Evolutionary conservation across 2,888 invertebrate species (phyloP).

Genomic region (Crossocerus cetratus): DNA sequence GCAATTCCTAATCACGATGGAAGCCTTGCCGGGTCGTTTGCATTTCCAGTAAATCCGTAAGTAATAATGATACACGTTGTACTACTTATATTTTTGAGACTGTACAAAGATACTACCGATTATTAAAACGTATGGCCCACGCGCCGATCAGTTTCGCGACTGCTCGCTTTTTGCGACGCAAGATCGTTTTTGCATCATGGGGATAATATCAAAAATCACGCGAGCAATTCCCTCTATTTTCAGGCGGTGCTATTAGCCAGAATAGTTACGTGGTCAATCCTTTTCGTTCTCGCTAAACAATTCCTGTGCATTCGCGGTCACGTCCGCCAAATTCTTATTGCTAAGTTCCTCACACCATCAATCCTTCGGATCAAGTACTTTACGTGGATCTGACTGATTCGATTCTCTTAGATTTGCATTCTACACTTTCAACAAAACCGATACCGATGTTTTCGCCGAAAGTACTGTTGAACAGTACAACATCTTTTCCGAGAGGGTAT

Average conservation of each 20-base stretch:
- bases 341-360: no score
- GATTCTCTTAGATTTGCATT: neutral
- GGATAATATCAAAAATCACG: no score
- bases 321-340: conserved; percentile 13
- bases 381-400: no score
- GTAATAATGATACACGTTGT: conserved; percentile 25
- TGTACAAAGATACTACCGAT: conserved; percentile 28
- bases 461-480: no score
- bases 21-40: conserved; percentile 42
- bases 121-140: conserved; percentile 14
- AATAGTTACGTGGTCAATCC: conserved; percentile 21
- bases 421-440: neutral
- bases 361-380: no score
- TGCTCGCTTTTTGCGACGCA: neutral
- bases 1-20: conserved; percentile 45
- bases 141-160: conserved; percentile 23
- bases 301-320: conserved; percentile 11
- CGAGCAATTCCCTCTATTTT: conserved; percentile 16
- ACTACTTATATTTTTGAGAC: conserved; percentile 52
- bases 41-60: conserved; percentile 37
- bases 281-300: conserved; percentile 3
- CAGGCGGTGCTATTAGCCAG: conserved; percentile 43
- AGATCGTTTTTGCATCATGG: no score
- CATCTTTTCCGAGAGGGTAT: no score
- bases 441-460: conserved; percentile 1